A percentile compares a stretch with the other conserved stretches of the same genome.
phyloP scores from a whole-genome alignment of 2,113 vertebrate genomes.

The Atractosteus spatula region DNA sequence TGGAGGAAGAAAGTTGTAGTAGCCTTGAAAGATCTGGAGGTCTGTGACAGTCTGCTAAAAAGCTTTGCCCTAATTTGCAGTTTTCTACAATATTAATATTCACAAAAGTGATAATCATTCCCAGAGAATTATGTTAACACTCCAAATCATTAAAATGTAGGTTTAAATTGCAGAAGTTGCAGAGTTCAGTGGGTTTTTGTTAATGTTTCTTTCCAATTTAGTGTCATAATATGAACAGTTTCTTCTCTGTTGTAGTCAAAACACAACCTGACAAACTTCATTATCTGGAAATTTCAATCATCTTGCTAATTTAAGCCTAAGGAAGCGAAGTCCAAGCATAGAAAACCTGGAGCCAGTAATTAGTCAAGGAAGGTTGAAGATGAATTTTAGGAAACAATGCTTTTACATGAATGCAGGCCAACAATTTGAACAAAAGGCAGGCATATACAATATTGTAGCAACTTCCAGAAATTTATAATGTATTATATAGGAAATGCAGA shows the following conservation, averaged over 20 bases:
- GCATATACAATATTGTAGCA: no score
- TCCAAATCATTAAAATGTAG: not conserved
- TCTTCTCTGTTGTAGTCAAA: slow-evolving; percentile 38
- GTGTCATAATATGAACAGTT: slow-evolving; percentile 25
- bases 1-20: slow-evolving; percentile 35
- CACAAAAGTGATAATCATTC: no score
- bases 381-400: not conserved
- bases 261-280: slow-evolving; percentile 53
- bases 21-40: not conserved
- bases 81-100: not conserved
- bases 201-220: slow-evolving; percentile 14
- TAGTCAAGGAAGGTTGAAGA: slow-evolving; percentile 15
- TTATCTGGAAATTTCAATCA: slow-evolving; percentile 58
- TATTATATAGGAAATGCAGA: not conserved
- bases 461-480: not conserved
- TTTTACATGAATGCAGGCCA: not conserved
- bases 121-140: not conserved
- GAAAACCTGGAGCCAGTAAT: slow-evolving; percentile 12
- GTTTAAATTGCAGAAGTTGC: not conserved
- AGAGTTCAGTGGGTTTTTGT: not conserved
- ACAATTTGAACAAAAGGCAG: no score
- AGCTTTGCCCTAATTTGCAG: not conserved
- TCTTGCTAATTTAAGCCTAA: slow-evolving; percentile 35
- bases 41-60: slow-evolving; percentile 1
- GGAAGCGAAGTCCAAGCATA: slow-evolving; percentile 34